Percentiles rank a stretch among this genome's conserved stretches.
Evolutionary conservation across 2,888 invertebrate genomes (phyloP).

Genomic region (Macropis europaea): DNA sequence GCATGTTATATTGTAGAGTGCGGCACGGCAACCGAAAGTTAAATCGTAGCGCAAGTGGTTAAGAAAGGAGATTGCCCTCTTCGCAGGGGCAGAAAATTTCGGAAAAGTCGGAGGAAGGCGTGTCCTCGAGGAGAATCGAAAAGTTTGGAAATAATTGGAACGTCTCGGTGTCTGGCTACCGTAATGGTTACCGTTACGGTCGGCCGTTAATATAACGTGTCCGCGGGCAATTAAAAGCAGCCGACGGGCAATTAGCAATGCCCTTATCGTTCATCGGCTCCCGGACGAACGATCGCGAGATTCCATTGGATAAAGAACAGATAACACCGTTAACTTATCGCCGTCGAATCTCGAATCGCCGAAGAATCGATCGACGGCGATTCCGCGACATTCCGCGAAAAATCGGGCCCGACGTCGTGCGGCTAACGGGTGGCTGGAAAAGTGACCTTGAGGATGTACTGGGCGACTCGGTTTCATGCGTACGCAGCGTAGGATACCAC

Average conservation of each 20-base stretch:
- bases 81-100: too few species aligned
- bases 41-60: too few species aligned
- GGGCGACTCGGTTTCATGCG: too few species aligned
- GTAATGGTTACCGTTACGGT: constrained; percentile 38
- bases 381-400: too few species aligned
- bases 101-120: too few species aligned
- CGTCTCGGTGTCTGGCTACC: constrained; percentile 8
- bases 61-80: too few species aligned
- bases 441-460: too few species aligned
- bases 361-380: constrained; percentile 18
- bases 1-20: too few species aligned
- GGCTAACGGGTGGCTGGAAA: too few species aligned
- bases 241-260: constrained; percentile 44
- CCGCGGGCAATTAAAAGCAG: constrained; percentile 39
- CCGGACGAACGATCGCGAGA: constrained; percentile 24
- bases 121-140: background rate
- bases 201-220: constrained; percentile 36
- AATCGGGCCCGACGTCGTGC: too few species aligned
- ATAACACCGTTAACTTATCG: constrained; percentile 28
- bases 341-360: constrained; percentile 5
- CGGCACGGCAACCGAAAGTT: too few species aligned
- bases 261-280: constrained; percentile 42
- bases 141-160: constrained; percentile 5
- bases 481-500: too few species aligned
- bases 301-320: constrained; percentile 6